phyloP scores from a whole-genome alignment of 2,888 invertebrate genomes.

The Dryomyza anilis region DNA sequence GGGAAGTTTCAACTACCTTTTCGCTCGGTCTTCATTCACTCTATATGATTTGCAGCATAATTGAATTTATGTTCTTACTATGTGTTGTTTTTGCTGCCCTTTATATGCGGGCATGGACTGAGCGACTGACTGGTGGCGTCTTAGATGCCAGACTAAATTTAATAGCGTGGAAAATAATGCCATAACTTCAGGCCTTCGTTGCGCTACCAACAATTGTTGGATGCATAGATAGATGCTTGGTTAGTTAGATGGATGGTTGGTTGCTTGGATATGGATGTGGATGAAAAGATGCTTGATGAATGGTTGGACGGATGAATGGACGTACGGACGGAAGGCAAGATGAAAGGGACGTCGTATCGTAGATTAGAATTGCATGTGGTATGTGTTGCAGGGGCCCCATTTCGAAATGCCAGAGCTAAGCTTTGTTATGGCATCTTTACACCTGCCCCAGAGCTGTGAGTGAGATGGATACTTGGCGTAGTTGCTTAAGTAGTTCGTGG shows the following conservation, averaged over 20 bases:
- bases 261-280: no score
- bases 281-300: no score
- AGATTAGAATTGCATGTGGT: no score
- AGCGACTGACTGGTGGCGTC: not conserved
- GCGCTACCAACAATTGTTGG: no score
- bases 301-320: no score
- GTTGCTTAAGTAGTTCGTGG: not conserved
- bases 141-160: constrained; percentile 15
- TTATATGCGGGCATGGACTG: not conserved
- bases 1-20: not conserved
- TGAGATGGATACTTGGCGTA: not conserved
- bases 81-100: not conserved
- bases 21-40: not conserved
- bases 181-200: not conserved
- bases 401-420: constrained; percentile 13
- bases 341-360: no score
- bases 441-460: constrained; percentile 38
- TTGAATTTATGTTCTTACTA: constrained; percentile 1
- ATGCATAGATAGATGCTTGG: no score
- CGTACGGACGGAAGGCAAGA: no score
- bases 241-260: no score
- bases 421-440: constrained; percentile 51
- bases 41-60: constrained; percentile 4
- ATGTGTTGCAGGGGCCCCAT: no score
- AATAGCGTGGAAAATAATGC: constrained; percentile 19